Evolutionary conservation across 2,797 vertebrate species (phyloP), one percentile per base, ranked within the genome.

Genomic region (Scarus forsteni): DNA sequence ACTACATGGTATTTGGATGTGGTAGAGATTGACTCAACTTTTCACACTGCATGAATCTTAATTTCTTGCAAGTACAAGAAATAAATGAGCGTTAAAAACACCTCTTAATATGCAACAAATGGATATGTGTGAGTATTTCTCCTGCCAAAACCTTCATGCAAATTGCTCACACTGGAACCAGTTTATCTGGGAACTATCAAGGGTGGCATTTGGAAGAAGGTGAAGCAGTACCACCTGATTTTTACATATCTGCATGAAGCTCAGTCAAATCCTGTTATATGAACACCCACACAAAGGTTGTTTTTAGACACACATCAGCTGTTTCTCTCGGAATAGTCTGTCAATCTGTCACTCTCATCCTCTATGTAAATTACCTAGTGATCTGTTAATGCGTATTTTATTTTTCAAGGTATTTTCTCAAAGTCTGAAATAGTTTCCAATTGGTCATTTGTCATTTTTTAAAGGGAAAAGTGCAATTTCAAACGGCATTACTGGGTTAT

Each of bases 131-230:
- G 54, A 62, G 63, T 74, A 49, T 81, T 81, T 81, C 75, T 84
- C 79, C 70, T 85, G 77, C 72, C 79, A 74, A 39, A 51, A 75
- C 76, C 81, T 80, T 75, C 69, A 88, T 91, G 89, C 86, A 89
- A 90, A 92, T 89, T 58, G 56, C 66, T 80, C 78, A 72, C 83
- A 60, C 53, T 70, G 75, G 60, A 80, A 57, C 69, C 55, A 16
- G 69, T 77, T 87, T 89, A 91, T 89, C 88, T 85, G 75, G 72
- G 79, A 79, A 83, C 76, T 77, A 90, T 91, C 85, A 74, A 75
- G 63, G 79, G 75, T 85, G 88, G 75, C 86, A 88, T 87, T 91
- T 88, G 76, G 70, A 83, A 53, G 68, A 79, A 69, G 81, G 64
- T 83, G 81, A 87, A 85, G 84, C 78, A 77, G 80, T 70, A 27